A percentile compares a stretch with the other conserved stretches of the same genome.
Conservation (phyloP, 2,797 vertebrate genomes). For the Liasis olivaceus region DNA sequence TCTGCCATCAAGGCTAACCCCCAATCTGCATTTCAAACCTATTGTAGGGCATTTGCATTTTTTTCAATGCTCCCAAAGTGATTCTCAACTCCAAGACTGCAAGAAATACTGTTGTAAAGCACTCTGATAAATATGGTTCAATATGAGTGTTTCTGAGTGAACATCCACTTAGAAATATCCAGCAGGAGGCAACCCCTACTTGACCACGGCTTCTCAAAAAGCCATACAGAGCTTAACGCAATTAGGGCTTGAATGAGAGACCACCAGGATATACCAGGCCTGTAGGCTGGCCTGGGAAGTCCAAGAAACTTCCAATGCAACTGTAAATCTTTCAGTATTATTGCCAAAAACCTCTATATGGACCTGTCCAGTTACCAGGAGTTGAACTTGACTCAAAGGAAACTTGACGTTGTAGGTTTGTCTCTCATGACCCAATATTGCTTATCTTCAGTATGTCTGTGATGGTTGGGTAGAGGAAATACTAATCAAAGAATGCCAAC, state of each 20-base stretch:
- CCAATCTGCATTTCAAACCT: background rate
- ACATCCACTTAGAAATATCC: background rate
- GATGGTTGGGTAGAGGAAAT: background rate
- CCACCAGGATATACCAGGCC: background rate
- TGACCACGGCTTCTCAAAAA: background rate
- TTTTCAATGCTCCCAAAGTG: background rate
- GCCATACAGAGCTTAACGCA: background rate
- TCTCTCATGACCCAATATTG: background rate
- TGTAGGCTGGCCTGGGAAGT: background rate
- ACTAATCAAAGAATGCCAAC: background rate
- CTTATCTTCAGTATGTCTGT: background rate
- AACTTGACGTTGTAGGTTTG: background rate
- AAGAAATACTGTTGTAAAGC: background rate
- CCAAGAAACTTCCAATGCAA: background rate
- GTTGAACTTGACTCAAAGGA: background rate
- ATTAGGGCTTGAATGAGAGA: background rate
- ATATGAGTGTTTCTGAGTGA: background rate
- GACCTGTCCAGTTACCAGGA: background rate
- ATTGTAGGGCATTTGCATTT: background rate
- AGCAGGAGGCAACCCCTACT: background rate
- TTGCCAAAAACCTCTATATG: background rate
- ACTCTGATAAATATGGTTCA: background rate
- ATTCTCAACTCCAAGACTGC: background rate
- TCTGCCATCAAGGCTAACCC: background rate
- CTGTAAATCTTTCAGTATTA: background rate